Base-by-base conservation (phyloP, 2,113 vertebrate genomes). In the Podocnemis expansa region DNA sequence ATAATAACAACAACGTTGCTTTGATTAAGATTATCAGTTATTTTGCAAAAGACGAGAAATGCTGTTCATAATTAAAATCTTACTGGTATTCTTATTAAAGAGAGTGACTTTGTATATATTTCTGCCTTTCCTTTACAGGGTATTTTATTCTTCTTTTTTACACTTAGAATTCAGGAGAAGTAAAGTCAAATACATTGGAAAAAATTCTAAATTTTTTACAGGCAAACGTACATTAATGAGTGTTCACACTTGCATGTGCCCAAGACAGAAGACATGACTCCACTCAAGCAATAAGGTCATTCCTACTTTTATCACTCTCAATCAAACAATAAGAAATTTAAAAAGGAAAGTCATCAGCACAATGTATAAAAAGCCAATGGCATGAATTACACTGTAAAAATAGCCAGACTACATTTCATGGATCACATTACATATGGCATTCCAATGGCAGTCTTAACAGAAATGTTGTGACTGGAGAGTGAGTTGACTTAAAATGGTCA, bases 101-200 rank as follows among this genome's bases (percentile, higher is more conserved):
- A 5, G 0, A 80, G 80, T n/a, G 0, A 0, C 45, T 84, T 70
- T 31, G 13, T 88, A 70, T 52, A 70, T 79, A 0, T 22, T 88
- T 75, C 55, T 84, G 0, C 73, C 38, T 76, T 76, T 76, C 24
- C 27, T 45, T 6, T 27, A 76, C 24, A 76, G 41, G 41, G 5
- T 6, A 3, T n/a, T 75, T 73, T 49, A 2, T 31, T 89, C 78
- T 51, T 0, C 0, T 83, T 88, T 82, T 84, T 38, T 2, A 4
- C 1, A 21, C 10, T 56, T 75, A 8, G 12, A 1, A 87, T 24
- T 38, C 16, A 82, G 89, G n/a, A 0, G 12, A 94, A 92, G 82
- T 73, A 0, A 73, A 24, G 51, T 22, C 22, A 88, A 41, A 0
- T 52, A 3, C 1, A n/a, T 22, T 51, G 6, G 2, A 80, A 85